phyloP scores from a whole-genome alignment of 2,113 vertebrate genomes.

The Heterotis niloticus region DNA sequence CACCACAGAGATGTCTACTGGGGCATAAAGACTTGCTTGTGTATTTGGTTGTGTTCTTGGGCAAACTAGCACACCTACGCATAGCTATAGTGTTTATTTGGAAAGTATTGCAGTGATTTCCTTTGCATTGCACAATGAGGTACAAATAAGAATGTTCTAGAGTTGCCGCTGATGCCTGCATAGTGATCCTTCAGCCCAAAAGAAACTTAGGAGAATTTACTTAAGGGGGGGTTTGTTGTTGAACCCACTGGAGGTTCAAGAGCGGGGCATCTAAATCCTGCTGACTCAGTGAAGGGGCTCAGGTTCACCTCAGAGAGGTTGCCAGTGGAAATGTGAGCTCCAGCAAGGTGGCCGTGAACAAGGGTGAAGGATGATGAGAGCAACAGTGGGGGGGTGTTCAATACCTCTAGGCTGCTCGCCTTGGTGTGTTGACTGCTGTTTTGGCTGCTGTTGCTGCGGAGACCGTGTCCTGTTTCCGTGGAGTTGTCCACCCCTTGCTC shows the following conservation, averaged over 20 bases:
- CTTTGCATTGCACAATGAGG: conserved; percentile 14
- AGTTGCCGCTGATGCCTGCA: too few relatives aligned
- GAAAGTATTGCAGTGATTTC: conserved; percentile 7
- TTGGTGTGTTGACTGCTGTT: conserved; percentile 54
- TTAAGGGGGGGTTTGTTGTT: conserved; percentile 45
- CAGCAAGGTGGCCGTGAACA: not conserved
- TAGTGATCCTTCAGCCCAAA: not conserved
- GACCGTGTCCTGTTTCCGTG: conserved; percentile 41
- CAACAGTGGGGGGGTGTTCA: conserved; percentile 33
- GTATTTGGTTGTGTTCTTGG: not conserved
- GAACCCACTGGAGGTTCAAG: conserved; percentile 25
- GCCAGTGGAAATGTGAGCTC: conserved; percentile 16
- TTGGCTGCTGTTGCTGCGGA: conserved; percentile 56
- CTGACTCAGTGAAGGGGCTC: conserved; percentile 41
- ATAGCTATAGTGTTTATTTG: not conserved
- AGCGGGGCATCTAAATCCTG: conserved; percentile 43
- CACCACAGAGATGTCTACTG: not conserved
- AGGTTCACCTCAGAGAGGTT: conserved; percentile 23
- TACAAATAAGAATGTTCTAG: too few relatives aligned
- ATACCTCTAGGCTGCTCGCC: conserved; percentile 1
- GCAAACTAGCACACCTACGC: not conserved
- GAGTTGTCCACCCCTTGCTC: not conserved
- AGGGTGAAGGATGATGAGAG: conserved; percentile 37
- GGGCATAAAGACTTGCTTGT: conserved; percentile 17
- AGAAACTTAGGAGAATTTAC: conserved; percentile 41